Base-by-base conservation (phyloP, 1,140 invertebrate genomes). In the Piezodorus guildinii region DNA sequence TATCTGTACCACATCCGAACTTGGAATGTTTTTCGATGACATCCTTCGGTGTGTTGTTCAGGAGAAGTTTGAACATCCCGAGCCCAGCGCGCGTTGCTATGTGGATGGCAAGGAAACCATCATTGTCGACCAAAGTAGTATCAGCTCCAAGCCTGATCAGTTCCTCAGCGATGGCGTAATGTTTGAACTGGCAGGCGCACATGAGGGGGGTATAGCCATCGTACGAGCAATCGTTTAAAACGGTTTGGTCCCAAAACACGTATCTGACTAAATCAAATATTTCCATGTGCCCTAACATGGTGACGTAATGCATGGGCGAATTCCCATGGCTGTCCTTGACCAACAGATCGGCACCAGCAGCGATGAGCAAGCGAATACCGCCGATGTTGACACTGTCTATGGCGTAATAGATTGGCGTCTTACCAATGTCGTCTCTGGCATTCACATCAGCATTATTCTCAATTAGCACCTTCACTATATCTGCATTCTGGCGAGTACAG, bases 171-270 rank as follows among this genome's bases (percentile, higher is more conserved):
- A 59, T 64, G 10, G 3, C 2, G 21, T 16, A 64, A 5, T 59
- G 19, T 21, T 58, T 59, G 12, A 46, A 58, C 9, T 64, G 54
- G 4, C 39, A 16, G 0, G 63, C 27, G 39, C 43, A 51, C 63
- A 64, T 64, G 10, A 64, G 30, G 2, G 45, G 27, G 3, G 63
- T 44, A 30, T 34, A 64, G 23, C 63, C 63, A 17, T 64, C 52
- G 3, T 16, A 10, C 2, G 63, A 21, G 10, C 23, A 19, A 15
- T 64, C 14, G 21, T 64, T 23, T 16, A 58, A 12, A 21, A 43
- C 14, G 46, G 14, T 2, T 39, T 34, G 5, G 5, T 39, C 46
- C 8, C n/a, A 21, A 2, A 27, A 3, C 1, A 59, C 2, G n/a
- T 44, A 43, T 5, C 39, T 30, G 4, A 59, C 10, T 15, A 64